Base-by-base conservation (phyloP, 2,888 invertebrate genomes). In the Halictus quadricinctus region DNA sequence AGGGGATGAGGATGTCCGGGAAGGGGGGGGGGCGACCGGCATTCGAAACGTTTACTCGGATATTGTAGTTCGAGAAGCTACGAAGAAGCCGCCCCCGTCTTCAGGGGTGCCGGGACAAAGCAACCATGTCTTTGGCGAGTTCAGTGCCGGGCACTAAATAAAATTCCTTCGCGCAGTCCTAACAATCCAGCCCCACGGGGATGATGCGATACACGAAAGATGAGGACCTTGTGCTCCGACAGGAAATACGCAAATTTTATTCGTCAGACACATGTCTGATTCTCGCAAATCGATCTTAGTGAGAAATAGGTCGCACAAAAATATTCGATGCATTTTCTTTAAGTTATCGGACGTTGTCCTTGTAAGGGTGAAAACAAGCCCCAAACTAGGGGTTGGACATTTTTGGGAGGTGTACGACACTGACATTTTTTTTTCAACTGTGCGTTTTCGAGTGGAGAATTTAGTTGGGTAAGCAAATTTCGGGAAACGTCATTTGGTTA, bases 121-220 rank as follows among this genome's bases (percentile, higher is more conserved):
- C 86, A 66, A 48, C 13, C 66, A 64, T 70, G 84, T 83, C 87
- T 88, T 88, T 87, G 84, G 75, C 60, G 66, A 87, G 88, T 85
- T 88, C 79, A 77, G 85, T 87, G 80, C 64, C 60, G 73, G 72
- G 84, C 78, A 87, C 84, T 87, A 84, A 88, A 89, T 89, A 89
- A 89, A 89, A 89, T 89, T 88, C 88, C 83, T 79, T 73, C 43
- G 70, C 70, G 43, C 43, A 70, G 66, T 41, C 41, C 8, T 69
- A 36, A 18, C 41, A 41, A 29, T 21, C 66, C 29, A 66, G 18
- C 7, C 18, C 66, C 6, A 29, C 15, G 66, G 29, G 18, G 2
- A n/a, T 8, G 21, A 29, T 69, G 36, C 29, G 18, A 69, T 41
- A 21, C 66, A 41, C 36, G 41, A 36, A 21, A 36, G 8, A 69